phyloP scores from a whole-genome alignment of 2,888 invertebrate species.

The Lamellibrachia columna region DNA sequence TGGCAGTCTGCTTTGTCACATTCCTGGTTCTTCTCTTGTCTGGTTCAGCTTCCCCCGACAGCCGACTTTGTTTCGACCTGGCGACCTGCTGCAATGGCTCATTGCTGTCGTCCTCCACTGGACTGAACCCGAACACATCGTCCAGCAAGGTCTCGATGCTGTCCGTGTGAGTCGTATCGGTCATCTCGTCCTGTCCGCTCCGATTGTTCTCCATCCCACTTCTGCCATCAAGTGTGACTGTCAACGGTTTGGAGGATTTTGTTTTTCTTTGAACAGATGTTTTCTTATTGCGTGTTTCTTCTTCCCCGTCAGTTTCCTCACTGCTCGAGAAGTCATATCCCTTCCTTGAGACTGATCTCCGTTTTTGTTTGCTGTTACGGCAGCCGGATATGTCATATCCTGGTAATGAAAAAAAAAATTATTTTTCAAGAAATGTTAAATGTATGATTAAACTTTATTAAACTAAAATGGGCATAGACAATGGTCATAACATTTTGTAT shows the following conservation, averaged over 20 bases:
- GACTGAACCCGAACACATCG: not conserved
- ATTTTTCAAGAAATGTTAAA: not conserved
- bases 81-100: not conserved
- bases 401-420: not conserved
- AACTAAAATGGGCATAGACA: too few species aligned
- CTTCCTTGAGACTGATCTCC: not conserved
- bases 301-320: not conserved
- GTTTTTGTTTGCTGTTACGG: too few species aligned
- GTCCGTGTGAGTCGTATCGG: not conserved
- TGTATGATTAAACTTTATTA: not conserved
- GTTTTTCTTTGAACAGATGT: not conserved
- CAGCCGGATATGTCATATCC: not conserved
- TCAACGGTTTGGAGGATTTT: not conserved
- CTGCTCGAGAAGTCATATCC: not conserved
- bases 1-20: not conserved
- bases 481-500: too few species aligned
- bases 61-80: not conserved
- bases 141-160: not conserved
- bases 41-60: not conserved
- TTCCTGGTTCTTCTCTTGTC: not conserved
- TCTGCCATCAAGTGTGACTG: not conserved
- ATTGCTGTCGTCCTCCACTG: not conserved
- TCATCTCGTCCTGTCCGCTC: not conserved
- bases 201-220: not conserved
- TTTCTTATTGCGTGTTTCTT: not conserved